These are phyloP conservation scores for Daphoenositta chrysoptera DNA, from an alignment of 2,113 vertebrate species.

Conservation along the genomic window DNA sequence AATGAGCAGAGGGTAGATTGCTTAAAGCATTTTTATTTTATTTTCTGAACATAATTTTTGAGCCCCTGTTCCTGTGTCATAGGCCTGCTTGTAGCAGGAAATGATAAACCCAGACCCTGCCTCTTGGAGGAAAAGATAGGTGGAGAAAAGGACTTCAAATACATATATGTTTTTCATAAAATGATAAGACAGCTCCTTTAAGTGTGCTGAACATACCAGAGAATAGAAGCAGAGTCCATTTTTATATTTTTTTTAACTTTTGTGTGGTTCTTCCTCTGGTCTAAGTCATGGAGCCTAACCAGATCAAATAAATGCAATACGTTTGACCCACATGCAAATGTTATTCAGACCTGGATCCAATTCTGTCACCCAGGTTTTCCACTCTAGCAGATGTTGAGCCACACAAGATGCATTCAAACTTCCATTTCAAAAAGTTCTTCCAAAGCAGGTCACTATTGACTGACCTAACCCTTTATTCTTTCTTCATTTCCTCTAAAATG, in stretches of 20 bases:
- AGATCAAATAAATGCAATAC: neutral
- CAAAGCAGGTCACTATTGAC: neutral
- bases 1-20: neutral
- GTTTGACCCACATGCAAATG: neutral
- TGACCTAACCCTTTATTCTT: neutral
- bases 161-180: neutral
- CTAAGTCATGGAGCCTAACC: neutral
- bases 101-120: neutral
- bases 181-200: neutral
- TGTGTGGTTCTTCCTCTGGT: neutral
- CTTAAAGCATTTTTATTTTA: slow-evolving; percentile 3
- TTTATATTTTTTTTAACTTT: neutral
- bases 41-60: neutral
- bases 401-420: neutral
- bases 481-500: neutral
- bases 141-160: slow-evolving; percentile 28
- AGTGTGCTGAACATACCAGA: neutral
- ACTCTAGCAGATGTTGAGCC: neutral
- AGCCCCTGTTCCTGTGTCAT: neutral
- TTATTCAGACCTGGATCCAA: neutral
- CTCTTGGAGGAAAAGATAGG: neutral
- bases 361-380: neutral
- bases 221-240: neutral
- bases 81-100: slow-evolving; percentile 25
- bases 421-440: neutral